These are phyloP conservation scores for Crossoptilon crossoptilon DNA, from an alignment of 2,797 vertebrate species.

Conservation along the genomic window DNA sequence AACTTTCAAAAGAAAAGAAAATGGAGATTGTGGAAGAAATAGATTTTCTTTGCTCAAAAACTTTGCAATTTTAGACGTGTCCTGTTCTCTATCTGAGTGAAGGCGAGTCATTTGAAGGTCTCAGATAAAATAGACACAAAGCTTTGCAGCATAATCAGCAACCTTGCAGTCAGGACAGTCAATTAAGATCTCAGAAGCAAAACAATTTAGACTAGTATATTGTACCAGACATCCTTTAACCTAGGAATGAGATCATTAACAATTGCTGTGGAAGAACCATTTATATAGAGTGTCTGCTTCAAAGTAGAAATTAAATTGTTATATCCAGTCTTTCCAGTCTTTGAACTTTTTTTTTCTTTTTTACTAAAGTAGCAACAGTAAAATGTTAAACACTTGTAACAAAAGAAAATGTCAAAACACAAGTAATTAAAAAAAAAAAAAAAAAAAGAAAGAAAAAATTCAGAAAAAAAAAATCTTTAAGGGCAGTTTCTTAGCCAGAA, in stretches of 20 bases:
- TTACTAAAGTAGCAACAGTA: too few relatives aligned
- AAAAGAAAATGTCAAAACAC: too few relatives aligned
- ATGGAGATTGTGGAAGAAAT: not conserved
- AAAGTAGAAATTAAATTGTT: not conserved
- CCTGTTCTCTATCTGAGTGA: not conserved
- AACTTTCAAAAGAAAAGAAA: not conserved
- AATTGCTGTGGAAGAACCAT: not conserved
- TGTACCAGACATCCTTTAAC: not conserved
- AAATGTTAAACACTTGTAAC: too few relatives aligned
- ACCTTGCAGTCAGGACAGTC: not conserved
- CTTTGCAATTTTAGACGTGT: not conserved
- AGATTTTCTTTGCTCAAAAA: not conserved
- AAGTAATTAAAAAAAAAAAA: too few relatives aligned
- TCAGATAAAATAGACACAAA: not conserved
- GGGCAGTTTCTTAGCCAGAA: too few relatives aligned
- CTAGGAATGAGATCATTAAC: not conserved
- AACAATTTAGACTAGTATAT: not conserved
- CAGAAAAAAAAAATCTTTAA: not conserved
- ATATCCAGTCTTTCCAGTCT: not conserved
- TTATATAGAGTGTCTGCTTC: not conserved
- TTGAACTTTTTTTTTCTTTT: too few relatives aligned
- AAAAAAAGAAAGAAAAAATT: too few relatives aligned
- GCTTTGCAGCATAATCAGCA: not conserved
- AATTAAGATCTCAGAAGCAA: not conserved
- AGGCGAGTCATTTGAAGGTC: not conserved